Percentiles rank a stretch among this genome's conserved stretches.
Conservation (phyloP, 2,113 vertebrate genomes). For the Istiophorus platypterus region DNA sequence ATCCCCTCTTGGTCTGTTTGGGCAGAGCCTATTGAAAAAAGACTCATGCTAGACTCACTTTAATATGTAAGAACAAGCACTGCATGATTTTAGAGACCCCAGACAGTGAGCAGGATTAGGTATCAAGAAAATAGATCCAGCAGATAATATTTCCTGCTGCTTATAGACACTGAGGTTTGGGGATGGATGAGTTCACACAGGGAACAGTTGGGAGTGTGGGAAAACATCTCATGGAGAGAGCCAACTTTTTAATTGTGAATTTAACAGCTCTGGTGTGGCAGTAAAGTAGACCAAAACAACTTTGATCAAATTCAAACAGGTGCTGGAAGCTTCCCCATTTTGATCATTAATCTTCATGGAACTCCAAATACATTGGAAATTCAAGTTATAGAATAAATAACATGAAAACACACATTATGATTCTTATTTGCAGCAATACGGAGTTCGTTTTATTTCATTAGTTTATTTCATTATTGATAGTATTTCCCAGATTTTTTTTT, state of each 20-base stretch:
- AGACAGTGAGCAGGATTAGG: conserved; percentile 36
- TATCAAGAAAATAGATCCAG: conserved; percentile 60
- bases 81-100: conserved; percentile 42
- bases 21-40: conserved; percentile 23
- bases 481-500: neutral
- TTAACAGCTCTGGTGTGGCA: neutral
- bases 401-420: neutral
- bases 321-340: conserved; percentile 8
- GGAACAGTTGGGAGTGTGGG: conserved; percentile 23
- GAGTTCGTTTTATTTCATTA: neutral
- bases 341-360: conserved; percentile 8
- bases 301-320: neutral
- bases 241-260: conserved; percentile 5
- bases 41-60: conserved; percentile 36
- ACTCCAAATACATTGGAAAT: neutral
- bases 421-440: neutral
- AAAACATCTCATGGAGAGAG: conserved; percentile 41
- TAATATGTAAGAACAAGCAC: conserved; percentile 37
- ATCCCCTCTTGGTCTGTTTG: conserved; percentile 24
- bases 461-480: conserved; percentile 23
- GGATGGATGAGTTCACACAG: conserved; percentile 49
- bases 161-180: conserved; percentile 34
- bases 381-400: neutral
- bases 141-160: conserved; percentile 57
- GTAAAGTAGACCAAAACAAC: neutral